Conservation (phyloP, 2,797 vertebrate genomes). For the Astyanax mexicanus region DNA sequence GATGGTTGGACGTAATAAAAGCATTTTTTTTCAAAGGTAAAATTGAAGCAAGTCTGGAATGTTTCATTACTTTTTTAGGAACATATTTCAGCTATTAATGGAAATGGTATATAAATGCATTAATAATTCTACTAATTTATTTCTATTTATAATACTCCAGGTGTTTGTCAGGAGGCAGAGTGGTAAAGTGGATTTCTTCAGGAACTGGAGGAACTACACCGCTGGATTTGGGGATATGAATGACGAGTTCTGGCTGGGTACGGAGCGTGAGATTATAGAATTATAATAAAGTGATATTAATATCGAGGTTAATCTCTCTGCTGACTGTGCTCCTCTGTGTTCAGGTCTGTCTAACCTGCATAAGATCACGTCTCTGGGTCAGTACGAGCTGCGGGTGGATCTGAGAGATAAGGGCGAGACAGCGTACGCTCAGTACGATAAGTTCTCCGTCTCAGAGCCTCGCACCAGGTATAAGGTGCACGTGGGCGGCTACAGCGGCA, state of each 20-base stretch:
- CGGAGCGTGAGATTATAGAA: slow-evolving; percentile 4
- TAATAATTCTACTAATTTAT: no score
- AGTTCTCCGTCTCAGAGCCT: slow-evolving; percentile 87
- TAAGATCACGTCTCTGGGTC: slow-evolving; percentile 91
- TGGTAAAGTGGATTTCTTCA: slow-evolving; percentile 91
- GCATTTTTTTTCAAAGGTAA: no score
- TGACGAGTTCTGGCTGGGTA: slow-evolving; percentile 97
- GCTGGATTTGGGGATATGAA: slow-evolving; percentile 90
- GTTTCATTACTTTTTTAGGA: no score
- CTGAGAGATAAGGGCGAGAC: slow-evolving; percentile 86
- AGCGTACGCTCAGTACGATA: slow-evolving; percentile 91
- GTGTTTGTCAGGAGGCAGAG: slow-evolving; percentile 93
- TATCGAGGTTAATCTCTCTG: not conserved
- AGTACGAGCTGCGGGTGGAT: slow-evolving; percentile 94
- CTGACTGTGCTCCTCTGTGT: not conserved
- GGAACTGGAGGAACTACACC: slow-evolving; percentile 93
- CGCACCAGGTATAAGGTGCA: slow-evolving; percentile 89
- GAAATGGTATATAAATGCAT: no score
- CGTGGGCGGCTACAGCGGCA: slow-evolving; percentile 93
- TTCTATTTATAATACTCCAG: slow-evolving; percentile 70
- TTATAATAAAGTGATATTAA: not conserved
- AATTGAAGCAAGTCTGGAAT: no score
- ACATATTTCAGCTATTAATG: no score
- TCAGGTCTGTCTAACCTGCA: slow-evolving; percentile 92
- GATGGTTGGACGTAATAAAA: no score